Conservation (phyloP, 1,140 invertebrate genomes). For the Drosophila melanica region DNA sequence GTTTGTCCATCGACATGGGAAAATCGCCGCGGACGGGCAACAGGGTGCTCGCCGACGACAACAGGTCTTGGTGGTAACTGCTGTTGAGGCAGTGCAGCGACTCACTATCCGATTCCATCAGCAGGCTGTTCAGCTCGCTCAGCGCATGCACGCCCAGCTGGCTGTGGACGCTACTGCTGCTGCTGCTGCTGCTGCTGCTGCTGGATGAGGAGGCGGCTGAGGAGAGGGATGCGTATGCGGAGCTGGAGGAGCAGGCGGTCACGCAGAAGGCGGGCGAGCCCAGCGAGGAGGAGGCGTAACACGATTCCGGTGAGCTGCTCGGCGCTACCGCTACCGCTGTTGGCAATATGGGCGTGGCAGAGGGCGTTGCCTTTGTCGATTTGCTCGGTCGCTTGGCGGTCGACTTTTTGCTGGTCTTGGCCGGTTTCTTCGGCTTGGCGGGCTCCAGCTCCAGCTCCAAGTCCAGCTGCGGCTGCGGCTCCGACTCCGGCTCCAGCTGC, state of each 20-base stretch:
- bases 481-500: conserved; percentile 18
- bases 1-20: conserved; percentile 68
- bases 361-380: conserved; percentile 7
- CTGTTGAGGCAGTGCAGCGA: conserved; percentile 83
- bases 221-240: conserved; percentile 61
- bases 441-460: conserved; percentile 31
- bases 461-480: conserved; percentile 27
- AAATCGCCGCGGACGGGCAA: conserved; percentile 62
- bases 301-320: conserved; percentile 63
- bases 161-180: conserved; percentile 16
- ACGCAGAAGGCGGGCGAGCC: conserved; percentile 55
- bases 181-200: conserved; percentile 35
- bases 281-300: conserved; percentile 65
- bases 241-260: conserved; percentile 49
- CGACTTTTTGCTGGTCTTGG: conserved; percentile 48
- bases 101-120: conserved; percentile 86
- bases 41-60: conserved; percentile 32
- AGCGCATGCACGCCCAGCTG: conserved; percentile 53
- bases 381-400: conserved; percentile 42
- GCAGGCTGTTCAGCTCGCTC: conserved; percentile 73
- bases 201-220: conserved; percentile 45
- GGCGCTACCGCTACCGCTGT: background rate
- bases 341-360: conserved; percentile 9
- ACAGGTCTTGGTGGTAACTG: conserved; percentile 41
- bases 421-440: conserved; percentile 44